A percentile compares a stretch with the other conserved stretches of the same genome.
Evolutionary conservation across 2,113 vertebrate species (phyloP).

Genomic region (Leptosomus discolor): DNA sequence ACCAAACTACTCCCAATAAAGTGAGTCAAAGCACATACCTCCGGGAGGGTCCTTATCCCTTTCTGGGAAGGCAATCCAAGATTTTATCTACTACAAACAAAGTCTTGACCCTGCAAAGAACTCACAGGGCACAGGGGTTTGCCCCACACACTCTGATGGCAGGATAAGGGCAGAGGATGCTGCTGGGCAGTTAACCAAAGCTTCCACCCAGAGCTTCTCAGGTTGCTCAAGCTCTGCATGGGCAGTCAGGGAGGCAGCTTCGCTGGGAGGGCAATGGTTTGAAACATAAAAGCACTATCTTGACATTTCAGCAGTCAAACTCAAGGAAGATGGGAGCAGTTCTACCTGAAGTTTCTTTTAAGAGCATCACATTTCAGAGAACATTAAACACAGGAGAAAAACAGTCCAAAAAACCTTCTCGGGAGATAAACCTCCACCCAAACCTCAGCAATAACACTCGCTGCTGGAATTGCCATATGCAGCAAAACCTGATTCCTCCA

Average conservation of each 20-base stretch:
- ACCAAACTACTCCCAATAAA: background rate
- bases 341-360: background rate
- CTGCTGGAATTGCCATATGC: background rate
- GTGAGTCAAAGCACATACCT: background rate
- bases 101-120: background rate
- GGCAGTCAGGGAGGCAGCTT: background rate
- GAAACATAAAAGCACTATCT: background rate
- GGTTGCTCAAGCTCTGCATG: background rate
- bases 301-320: background rate
- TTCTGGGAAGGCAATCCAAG: background rate
- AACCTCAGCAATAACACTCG: background rate
- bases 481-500: background rate
- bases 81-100: background rate
- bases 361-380: background rate
- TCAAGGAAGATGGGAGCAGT: background rate
- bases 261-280: background rate
- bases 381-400: background rate
- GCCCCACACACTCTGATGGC: accelerated
- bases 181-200: background rate
- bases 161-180: background rate
- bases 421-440: background rate
- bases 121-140: background rate
- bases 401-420: background rate
- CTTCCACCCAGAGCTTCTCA: background rate
- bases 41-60: background rate